Conservation (phyloP, 92 coral and sea anemone species). For the Epizoanthus ramosus region DNA sequence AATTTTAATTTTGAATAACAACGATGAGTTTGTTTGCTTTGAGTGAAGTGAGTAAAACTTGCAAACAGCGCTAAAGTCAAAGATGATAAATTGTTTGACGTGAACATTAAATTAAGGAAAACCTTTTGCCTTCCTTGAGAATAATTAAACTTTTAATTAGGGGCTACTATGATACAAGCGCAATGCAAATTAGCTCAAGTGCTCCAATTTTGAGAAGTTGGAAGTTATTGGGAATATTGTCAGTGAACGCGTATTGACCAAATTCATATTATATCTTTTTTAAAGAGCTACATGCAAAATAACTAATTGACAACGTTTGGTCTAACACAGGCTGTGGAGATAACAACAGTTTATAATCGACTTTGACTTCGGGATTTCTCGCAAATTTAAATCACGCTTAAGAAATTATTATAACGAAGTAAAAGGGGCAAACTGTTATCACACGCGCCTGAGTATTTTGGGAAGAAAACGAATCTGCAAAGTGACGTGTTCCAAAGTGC, state of each 20-base stretch:
- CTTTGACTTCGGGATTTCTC: neutral
- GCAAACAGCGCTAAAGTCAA: constrained; percentile 59
- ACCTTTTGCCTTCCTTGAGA: constrained; percentile 27
- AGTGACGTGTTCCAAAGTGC: constrained; percentile 34
- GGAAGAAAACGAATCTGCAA: neutral
- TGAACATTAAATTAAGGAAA: constrained; percentile 58
- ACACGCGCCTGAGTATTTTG: neutral
- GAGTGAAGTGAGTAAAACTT: constrained; percentile 57
- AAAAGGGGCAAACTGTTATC: neutral
- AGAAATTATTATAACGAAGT: neutral
- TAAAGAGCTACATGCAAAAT: constrained; percentile 26
- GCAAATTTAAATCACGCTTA: neutral
- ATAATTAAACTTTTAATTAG: constrained; percentile 44
- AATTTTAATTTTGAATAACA: constrained; percentile 51
- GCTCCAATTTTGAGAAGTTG: constrained; percentile 29
- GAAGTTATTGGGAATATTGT: constrained; percentile 23
- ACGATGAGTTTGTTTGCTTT: constrained; percentile 63
- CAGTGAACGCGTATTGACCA: constrained; percentile 12
- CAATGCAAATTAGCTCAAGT: constrained; percentile 39
- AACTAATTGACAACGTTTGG: constrained; percentile 24
- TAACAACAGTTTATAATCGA: neutral
- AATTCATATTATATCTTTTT: constrained; percentile 6
- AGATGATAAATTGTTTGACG: constrained; percentile 70
- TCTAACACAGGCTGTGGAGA: neutral
- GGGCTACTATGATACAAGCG: constrained; percentile 42